Base-by-base conservation (phyloP, 2,888 invertebrate genomes). In the Smittia sp. region DNA sequence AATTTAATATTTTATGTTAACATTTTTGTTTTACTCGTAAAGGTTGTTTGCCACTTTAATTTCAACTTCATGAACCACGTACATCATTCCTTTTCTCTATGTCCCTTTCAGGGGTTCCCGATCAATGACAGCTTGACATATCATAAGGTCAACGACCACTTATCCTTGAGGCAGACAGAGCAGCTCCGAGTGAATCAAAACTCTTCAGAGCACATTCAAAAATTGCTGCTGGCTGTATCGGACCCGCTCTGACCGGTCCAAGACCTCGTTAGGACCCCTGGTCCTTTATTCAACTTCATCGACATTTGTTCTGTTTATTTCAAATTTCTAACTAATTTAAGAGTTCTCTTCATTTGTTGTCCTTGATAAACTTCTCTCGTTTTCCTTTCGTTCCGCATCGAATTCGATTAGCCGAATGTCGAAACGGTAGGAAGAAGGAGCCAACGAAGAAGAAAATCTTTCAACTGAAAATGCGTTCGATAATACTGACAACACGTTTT, bases 21-120 rank as follows among this genome's bases (percentile, higher is more conserved):
- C 67, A 67, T 67, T 67, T 67, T 67, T 67, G 38, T 65, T 65
- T 67, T 67, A 67, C 67, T 67, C 67, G 67, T 67, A 67, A 67
- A 67, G 65, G 32, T 67, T 67, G 20, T 39, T 41, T 41, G 20
- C 24, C 41, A 67, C 22, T 22, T 46, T 67, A 58, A 58, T n/a
- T 20, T 18, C n/a, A 46, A 46, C 46, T 46, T 46, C 46, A 13
- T 38, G 2, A 46, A 6, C n/a, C 46, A 13, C 46, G 11, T 11
- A 46, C 46, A 46, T 46, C 46, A 11, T 6, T 46, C 3, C 46
- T 9, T 38, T 11, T 38, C 7, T 38, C 11, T 38, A n/a, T 46
- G 46, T 46, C 46, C 46, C 46, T 46, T 46, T 46, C n/a, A n/a
- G n/a, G n/a, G n/a, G n/a, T 62, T 62, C 18, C 62, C 62, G 62